phyloP scores from a whole-genome alignment of 2,797 vertebrate genomes.

The Cossypha dichroa region DNA sequence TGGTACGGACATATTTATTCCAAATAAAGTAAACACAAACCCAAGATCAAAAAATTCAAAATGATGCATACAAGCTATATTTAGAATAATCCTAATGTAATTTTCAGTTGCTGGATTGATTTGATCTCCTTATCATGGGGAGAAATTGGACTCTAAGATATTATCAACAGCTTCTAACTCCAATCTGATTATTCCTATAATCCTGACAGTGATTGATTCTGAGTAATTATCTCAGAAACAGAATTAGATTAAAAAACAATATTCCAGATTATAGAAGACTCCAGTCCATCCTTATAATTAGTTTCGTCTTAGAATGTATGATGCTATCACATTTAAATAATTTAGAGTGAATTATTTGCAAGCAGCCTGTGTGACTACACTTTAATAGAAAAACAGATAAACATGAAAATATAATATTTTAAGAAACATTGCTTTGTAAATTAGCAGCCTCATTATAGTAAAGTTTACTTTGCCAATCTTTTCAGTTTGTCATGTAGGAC shows the following conservation, averaged over 20 bases:
- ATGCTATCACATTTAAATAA: constrained; percentile 71
- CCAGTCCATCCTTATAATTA: constrained; percentile 70
- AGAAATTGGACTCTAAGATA: constrained; percentile 74
- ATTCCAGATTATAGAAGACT: constrained; percentile 71
- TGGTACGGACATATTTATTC: constrained; percentile 1
- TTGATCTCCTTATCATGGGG: constrained; percentile 71
- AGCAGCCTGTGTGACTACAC: background rate
- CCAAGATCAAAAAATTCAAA: constrained; percentile 52
- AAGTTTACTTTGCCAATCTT: constrained; percentile 24
- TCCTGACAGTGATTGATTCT: constrained; percentile 82
- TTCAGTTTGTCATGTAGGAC: background rate
- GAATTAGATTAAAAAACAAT: constrained; percentile 83
- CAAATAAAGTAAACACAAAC: constrained; percentile 34
- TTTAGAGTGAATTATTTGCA: constrained; percentile 57
- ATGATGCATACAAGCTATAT: constrained; percentile 47
- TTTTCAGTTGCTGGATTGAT: constrained; percentile 70
- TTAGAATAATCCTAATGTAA: constrained; percentile 70
- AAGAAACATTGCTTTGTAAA: background rate
- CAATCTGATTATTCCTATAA: constrained; percentile 78
- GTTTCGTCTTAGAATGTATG: constrained; percentile 53
- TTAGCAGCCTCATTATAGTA: background rate
- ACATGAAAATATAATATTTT: constrained; percentile 29
- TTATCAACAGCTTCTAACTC: constrained; percentile 68
- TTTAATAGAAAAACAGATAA: constrained; percentile 40
- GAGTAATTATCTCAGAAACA: constrained; percentile 76